Conservation (phyloP, 2,113 vertebrate genomes). For the Diadophis punctatus region DNA sequence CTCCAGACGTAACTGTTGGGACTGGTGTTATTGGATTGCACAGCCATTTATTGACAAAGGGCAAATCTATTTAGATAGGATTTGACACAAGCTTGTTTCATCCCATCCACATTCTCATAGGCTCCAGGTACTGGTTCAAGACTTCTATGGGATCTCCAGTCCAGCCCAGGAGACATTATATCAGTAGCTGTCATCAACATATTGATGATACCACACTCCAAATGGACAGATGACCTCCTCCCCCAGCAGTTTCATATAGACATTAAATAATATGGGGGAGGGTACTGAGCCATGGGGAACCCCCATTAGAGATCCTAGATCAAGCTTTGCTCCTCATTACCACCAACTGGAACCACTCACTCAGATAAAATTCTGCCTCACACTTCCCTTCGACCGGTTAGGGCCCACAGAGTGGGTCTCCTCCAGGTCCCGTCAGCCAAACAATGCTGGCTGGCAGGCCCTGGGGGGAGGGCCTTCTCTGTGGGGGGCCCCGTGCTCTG, state of each 20-base stretch:
- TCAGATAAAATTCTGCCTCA: too few relatives aligned
- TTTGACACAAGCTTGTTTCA: neutral
- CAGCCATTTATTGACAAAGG: neutral
- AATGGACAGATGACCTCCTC: neutral
- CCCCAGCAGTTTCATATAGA: neutral
- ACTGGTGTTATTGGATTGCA: neutral
- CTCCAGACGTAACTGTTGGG: neutral
- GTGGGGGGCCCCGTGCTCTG: too few relatives aligned
- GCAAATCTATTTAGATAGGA: neutral
- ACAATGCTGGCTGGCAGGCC: too few relatives aligned
- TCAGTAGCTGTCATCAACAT: neutral
- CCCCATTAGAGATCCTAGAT: neutral
- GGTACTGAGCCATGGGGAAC: neutral
- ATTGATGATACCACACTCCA: neutral
- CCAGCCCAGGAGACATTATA: neutral
- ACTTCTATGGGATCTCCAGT: neutral
- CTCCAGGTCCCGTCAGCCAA: too few relatives aligned
- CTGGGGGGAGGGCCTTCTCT: too few relatives aligned
- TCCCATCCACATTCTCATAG: neutral
- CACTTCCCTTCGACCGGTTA: too few relatives aligned
- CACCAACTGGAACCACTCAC: neutral
- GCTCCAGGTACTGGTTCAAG: neutral
- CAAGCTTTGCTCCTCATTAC: neutral
- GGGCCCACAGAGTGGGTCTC: too few relatives aligned
- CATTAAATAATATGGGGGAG: neutral